A percentile compares a stretch with the other conserved stretches of the same genome.
These are phyloP conservation scores for Sympetrum striolatum DNA, from an alignment of 2,888 invertebrate species.

Conservation along the genomic window DNA sequence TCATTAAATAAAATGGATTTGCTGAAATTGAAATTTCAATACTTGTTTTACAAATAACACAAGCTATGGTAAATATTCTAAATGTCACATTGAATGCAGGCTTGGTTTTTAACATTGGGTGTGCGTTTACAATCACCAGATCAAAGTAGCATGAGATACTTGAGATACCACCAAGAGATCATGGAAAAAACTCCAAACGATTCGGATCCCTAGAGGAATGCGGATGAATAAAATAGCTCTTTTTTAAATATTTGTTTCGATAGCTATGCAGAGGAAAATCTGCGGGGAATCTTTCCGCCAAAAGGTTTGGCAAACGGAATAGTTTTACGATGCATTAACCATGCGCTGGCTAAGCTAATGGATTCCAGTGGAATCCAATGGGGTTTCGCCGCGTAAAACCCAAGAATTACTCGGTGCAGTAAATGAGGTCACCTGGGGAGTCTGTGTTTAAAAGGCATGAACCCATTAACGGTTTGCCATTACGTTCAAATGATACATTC, in stretches of 20 bases:
- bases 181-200: no score
- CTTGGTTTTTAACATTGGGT: no score
- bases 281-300: background rate
- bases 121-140: no score
- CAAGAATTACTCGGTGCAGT: constrained; percentile 1
- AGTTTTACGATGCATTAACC: background rate
- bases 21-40: no score
- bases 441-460: constrained; percentile 7
- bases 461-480: background rate
- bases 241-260: background rate
- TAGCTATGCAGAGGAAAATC: background rate
- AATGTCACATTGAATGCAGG: no score
- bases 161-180: no score
- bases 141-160: no score
- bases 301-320: background rate
- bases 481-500: background rate
- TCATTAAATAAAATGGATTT: no score
- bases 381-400: background rate
- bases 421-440: constrained; percentile 9
- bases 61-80: no score
- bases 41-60: no score
- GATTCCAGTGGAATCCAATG: background rate
- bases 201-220: background rate
- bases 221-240: background rate
- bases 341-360: constrained; percentile 10